A percentile compares a stretch with the other conserved stretches of the same genome.
phyloP scores from a whole-genome alignment of 2,113 vertebrate species.

The Proteles cristata region DNA sequence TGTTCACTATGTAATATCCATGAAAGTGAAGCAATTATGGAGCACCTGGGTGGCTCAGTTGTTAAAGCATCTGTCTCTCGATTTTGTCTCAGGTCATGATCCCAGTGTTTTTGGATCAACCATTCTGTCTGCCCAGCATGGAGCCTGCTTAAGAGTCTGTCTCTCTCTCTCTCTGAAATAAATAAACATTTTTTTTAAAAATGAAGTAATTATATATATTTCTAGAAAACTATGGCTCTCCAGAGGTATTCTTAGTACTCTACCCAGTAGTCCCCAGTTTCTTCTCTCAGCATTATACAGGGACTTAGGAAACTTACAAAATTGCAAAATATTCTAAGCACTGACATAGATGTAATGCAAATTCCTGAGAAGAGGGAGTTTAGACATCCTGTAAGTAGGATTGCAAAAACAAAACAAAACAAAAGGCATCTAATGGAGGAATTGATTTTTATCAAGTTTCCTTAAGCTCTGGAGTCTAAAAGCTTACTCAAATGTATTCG shows the following conservation, averaged over 20 bases:
- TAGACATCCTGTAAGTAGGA: background rate
- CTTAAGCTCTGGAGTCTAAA: background rate
- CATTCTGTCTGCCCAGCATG: too few relatives aligned
- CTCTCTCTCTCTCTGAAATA: too few relatives aligned
- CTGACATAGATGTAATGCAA: background rate
- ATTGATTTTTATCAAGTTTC: conserved; percentile 2
- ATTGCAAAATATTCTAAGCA: background rate
- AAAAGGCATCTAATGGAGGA: background rate
- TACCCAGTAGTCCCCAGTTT: background rate
- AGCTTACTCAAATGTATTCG: background rate
- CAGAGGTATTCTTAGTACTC: background rate
- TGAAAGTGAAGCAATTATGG: background rate
- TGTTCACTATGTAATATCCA: background rate
- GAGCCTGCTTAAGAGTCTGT: too few relatives aligned
- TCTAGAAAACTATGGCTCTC: background rate
- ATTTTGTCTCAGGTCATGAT: too few relatives aligned
- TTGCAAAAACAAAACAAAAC: background rate
- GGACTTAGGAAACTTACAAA: background rate
- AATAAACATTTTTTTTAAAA: background rate
- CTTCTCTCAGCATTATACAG: background rate
- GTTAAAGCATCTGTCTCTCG: too few relatives aligned
- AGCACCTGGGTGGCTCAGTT: too few relatives aligned
- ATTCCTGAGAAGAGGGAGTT: background rate
- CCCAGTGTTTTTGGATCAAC: too few relatives aligned
- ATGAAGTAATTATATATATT: background rate